Evolutionary conservation across 1,140 invertebrate species (phyloP), one percentile per base, ranked within the genome.

Genomic region (Oryzaephilus surinamensis): DNA sequence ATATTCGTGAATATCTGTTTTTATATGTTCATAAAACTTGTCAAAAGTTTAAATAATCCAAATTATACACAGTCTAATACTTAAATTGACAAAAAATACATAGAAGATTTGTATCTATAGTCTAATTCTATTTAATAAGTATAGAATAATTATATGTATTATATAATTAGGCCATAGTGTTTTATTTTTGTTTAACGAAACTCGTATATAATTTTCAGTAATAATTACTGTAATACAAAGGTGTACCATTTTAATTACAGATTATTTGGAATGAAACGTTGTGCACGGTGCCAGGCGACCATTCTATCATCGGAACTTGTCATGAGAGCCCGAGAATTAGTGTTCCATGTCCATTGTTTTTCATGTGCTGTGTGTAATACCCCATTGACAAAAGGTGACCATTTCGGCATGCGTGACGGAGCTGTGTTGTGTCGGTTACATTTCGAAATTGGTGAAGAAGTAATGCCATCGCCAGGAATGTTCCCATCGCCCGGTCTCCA

Each of bases 281-380:
- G 92, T 60, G 80, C 83, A 16, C 76, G 89, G 35, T 97, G 92
- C 65, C 81, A 89, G 51, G 80, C 83, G 15, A 78, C 81, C n/a
- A 89, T 97, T 42, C 77, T 83, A n/a, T 78, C 90, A 20, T 84
- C 87, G 34, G 92, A 98, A 66, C 62, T 97, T 53, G 92, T 97
- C 55, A 97, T 97, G 93, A 66, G 91, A 37, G 91, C 90, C 3
- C 71, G 88, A 10, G 88, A 92, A 48, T 73, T 88, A 47, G 90
- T 96, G 34, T 97, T 93, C 69, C 94, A 97, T 68, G 79, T 95
- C 21, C 81, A 85, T 51, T 97, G 93, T 66, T 97, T 97, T 70
- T 85, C 81, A 4, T 97, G 94, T 63, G 81, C 84, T 10, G 77
- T 85, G n/a, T 97, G 94, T 67, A 79, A 81, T 59, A 72, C 80